Evolutionary conservation across 1,140 invertebrate species (phyloP).

Genomic region (Spodoptera frugiperda): DNA sequence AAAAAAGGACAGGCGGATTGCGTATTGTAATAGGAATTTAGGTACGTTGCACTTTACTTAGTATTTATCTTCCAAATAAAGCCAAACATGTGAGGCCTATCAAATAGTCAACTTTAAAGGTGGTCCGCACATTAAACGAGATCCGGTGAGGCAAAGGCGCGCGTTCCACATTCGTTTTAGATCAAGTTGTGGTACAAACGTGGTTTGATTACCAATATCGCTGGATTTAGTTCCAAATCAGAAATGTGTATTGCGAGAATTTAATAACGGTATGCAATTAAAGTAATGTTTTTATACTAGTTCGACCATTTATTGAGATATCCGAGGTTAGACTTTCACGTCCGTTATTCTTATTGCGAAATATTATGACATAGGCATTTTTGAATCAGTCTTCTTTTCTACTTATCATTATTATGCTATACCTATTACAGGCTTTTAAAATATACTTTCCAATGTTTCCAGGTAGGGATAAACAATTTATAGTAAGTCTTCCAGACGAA

Average conservation of each 20-base stretch:
- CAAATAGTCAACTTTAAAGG: conserved; percentile 23
- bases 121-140: conserved; percentile 24
- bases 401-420: too few species aligned
- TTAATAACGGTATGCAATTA: not conserved
- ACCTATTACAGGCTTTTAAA: not conserved
- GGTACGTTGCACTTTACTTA: conserved; percentile 86
- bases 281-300: not conserved
- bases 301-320: conserved; percentile 10
- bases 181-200: conserved; percentile 5
- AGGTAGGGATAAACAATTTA: conserved; percentile 94
- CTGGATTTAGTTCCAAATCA: not conserved
- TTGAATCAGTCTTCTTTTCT: not conserved
- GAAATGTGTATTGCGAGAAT: conserved; percentile 13
- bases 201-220: conserved; percentile 7
- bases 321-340: not conserved
- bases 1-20: conserved; percentile 90
- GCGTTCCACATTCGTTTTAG: conserved; percentile 39
- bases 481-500: conserved; percentile 91
- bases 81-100: conserved; percentile 9
- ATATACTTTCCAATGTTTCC: conserved; percentile 60
- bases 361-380: not conserved
- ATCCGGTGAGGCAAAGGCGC: conserved; percentile 28
- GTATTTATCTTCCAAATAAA: conserved; percentile 13
- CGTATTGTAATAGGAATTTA: conserved; percentile 94
- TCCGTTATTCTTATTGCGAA: conserved; percentile 2